phyloP scores from a whole-genome alignment of 2,888 invertebrate species.

The Cepaea hortensis region DNA sequence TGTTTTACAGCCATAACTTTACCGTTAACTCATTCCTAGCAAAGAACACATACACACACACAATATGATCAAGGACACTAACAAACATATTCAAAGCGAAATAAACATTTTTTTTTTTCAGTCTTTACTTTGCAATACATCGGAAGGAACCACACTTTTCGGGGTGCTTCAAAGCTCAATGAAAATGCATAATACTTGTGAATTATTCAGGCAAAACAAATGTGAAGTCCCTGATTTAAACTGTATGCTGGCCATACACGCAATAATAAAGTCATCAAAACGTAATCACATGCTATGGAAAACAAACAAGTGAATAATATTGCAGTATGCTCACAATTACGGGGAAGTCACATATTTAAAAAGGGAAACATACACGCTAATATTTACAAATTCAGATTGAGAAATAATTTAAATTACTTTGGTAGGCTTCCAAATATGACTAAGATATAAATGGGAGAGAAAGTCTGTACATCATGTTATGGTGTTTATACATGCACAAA shows the following conservation, averaged over 20 bases:
- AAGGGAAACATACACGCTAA: no score
- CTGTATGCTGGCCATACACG: conserved; percentile 24
- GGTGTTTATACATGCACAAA: no score
- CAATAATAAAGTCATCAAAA: conserved; percentile 13
- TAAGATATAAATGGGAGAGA: no score
- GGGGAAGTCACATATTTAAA: no score
- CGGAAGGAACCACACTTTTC: conserved; percentile 35
- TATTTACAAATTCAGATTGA: no score
- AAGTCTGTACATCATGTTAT: no score
- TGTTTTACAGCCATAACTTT: background rate
- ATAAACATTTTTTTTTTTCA: background rate
- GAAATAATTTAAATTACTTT: no score
- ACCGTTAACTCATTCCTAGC: background rate
- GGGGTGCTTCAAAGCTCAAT: conserved; percentile 32
- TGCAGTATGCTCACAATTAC: background rate
- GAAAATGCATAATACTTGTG: conserved; percentile 34
- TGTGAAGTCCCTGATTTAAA: conserved; percentile 40
- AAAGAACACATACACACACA: background rate
- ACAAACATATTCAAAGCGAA: conserved; percentile 10
- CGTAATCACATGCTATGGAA: conserved; percentile 8
- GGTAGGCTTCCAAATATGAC: no score
- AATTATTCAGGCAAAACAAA: conserved; percentile 25
- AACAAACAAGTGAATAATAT: background rate
- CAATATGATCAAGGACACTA: conserved; percentile 18
- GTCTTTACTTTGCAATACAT: conserved; percentile 31